Conservation (phyloP, 2,797 vertebrate genomes). For the Lutjanus argentimaculatus region DNA sequence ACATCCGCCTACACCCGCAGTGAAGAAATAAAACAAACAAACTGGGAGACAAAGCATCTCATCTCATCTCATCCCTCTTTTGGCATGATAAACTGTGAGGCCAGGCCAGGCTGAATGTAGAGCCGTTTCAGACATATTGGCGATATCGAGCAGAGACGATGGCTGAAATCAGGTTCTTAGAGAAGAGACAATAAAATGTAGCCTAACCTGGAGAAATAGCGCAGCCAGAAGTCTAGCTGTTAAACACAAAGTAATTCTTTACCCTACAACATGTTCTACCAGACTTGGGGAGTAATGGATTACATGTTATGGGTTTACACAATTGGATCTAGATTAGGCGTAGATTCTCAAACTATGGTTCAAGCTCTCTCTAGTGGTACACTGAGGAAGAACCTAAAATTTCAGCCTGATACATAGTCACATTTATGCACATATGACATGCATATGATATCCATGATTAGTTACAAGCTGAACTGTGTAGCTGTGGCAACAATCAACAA, state of each 20-base stretch:
- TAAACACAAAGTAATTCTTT: neutral
- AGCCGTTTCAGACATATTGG: conserved; percentile 19
- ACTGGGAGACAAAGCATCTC: conserved; percentile 50
- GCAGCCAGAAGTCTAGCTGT: neutral
- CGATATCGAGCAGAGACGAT: conserved; percentile 21
- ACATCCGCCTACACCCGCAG: conserved; percentile 50
- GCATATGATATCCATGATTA: no score
- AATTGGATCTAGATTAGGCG: no score
- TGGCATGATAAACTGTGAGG: conserved; percentile 37
- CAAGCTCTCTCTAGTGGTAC: no score
- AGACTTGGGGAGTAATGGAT: no score
- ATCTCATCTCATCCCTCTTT: conserved; percentile 21
- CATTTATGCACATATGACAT: no score
- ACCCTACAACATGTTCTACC: neutral
- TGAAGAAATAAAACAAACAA: conserved; percentile 53
- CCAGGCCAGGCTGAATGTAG: conserved; percentile 12
- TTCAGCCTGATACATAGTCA: no score
- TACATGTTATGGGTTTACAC: no score
- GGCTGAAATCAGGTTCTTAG: conserved; percentile 11
- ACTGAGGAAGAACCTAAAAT: no score
- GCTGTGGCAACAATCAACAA: no score
- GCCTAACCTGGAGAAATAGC: conserved; percentile 2
- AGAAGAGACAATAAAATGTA: neutral
- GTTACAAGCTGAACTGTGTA: no score
- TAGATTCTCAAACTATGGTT: no score